Evolutionary conservation across 2,797 vertebrate genomes (phyloP).

Genomic region (Alca torda): DNA sequence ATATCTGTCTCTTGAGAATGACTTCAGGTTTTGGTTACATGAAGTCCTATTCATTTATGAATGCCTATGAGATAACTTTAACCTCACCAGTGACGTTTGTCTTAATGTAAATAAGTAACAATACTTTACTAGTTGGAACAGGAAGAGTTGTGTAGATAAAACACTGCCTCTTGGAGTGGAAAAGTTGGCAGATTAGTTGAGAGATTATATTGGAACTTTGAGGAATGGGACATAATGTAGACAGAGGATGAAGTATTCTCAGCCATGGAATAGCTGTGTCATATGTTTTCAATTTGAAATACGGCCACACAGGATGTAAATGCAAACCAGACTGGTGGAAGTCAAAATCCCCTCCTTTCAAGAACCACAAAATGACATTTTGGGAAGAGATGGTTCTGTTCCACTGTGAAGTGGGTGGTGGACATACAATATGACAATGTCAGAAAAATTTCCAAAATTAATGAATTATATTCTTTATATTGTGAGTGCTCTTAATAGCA

Average conservation of each 20-base stretch:
- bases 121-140: background rate
- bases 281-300: constrained; percentile 1
- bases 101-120: background rate
- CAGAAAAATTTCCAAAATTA: background rate
- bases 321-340: background rate
- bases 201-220: background rate
- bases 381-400: background rate
- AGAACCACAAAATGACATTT: background rate
- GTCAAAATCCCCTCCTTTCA: background rate
- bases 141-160: background rate
- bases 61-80: background rate
- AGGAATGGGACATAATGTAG: background rate
- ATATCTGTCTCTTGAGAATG: background rate
- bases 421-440: background rate
- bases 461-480: background rate
- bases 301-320: background rate
- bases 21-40: background rate
- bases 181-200: background rate
- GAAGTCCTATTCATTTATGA: background rate
- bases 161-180: background rate
- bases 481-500: background rate
- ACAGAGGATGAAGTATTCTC: background rate
- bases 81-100: background rate
- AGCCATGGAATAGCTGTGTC: background rate
- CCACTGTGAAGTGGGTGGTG: background rate